A percentile compares a stretch with the other conserved stretches of the same genome.
These are phyloP conservation scores for Sceloporus undulatus DNA, from an alignment of 2,113 vertebrate species.

Conservation along the genomic window DNA sequence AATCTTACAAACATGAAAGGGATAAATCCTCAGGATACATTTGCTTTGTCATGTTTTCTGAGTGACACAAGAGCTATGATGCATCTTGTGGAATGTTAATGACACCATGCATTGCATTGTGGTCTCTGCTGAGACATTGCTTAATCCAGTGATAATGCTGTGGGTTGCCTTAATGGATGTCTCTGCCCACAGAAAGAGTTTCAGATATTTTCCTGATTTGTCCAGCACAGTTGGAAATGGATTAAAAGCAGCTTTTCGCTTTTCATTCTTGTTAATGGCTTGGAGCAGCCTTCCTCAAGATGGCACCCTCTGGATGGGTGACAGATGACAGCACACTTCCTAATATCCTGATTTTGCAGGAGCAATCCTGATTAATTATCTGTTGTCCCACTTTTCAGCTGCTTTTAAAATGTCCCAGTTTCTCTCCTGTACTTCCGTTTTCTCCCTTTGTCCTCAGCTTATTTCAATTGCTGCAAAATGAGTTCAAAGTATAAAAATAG, in stretches of 20 bases:
- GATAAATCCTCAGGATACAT: not conserved
- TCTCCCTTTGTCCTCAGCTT: too few relatives aligned
- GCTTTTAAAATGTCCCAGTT: too few relatives aligned
- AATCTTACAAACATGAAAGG: not conserved
- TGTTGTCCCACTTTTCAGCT: too few relatives aligned
- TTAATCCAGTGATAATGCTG: conserved; percentile 2
- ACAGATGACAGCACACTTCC: too few relatives aligned
- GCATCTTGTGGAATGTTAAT: not conserved
- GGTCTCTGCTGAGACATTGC: conserved; percentile 14
- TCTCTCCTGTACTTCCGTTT: too few relatives aligned
- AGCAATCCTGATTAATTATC: too few relatives aligned
- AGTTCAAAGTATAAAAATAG: too few relatives aligned
- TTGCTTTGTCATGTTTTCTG: not conserved
- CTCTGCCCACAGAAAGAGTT: not conserved
- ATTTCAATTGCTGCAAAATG: too few relatives aligned
- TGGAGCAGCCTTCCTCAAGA: not conserved
- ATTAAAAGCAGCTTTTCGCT: not conserved
- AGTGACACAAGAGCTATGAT: not conserved
- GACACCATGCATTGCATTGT: not conserved
- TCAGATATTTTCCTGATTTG: not conserved
- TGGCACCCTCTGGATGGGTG: too few relatives aligned
- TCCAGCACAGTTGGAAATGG: not conserved
- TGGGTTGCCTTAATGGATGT: not conserved
- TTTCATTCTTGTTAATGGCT: not conserved
- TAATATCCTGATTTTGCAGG: too few relatives aligned